These are phyloP conservation scores for Mergus octosetaceus DNA, from an alignment of 2,797 vertebrate species.

Conservation along the genomic window DNA sequence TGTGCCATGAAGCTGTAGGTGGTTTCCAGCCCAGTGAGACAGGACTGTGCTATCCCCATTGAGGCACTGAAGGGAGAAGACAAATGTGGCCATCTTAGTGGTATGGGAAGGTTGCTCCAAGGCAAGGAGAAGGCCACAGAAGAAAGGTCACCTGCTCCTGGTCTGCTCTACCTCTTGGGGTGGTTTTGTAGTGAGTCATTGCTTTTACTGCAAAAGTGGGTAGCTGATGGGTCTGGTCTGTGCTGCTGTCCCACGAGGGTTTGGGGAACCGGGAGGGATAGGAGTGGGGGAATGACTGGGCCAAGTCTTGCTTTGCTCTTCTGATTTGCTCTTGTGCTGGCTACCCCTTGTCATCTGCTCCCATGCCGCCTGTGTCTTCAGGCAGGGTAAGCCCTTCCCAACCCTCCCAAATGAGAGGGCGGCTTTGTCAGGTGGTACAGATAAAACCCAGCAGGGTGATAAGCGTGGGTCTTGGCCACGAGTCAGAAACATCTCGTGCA, in stretches of 20 bases:
- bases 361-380: fast-evolving
- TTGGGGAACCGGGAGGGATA: not conserved
- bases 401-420: not conserved
- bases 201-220: not conserved
- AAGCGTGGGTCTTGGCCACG: not conserved
- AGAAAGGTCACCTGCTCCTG: not conserved
- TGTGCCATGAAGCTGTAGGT: fast-evolving
- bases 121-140: not conserved
- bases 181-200: not conserved
- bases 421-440: not conserved
- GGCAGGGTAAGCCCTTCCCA: not conserved
- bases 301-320: not conserved
- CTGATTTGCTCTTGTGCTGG: not conserved
- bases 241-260: not conserved
- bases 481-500: fast-evolving
- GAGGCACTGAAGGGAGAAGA: not conserved
- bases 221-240: not conserved
- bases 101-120: fast-evolving
- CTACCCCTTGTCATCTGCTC: not conserved
- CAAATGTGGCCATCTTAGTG: fast-evolving
- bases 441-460: not conserved
- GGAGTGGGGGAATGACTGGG: too few relatives aligned
- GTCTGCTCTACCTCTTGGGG: not conserved
- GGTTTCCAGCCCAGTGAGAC: not conserved
- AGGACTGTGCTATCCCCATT: not conserved